Evolutionary conservation across 2,888 invertebrate species (phyloP).

Genomic region (Trissonchulus latispiculum): DNA sequence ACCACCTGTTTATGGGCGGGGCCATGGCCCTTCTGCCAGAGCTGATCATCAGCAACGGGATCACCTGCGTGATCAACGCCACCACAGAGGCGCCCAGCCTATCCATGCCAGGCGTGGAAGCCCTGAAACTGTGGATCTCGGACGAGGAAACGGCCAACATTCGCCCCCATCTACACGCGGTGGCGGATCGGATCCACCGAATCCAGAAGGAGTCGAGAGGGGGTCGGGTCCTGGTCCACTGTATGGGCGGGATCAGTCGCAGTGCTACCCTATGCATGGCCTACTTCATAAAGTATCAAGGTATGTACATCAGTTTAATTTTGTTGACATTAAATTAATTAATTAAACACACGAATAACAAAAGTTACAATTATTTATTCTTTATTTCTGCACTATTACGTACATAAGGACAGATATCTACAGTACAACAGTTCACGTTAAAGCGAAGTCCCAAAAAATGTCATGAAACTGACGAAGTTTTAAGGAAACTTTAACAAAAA

Average conservation of each 20-base stretch:
- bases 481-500: no score
- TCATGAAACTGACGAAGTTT: no score
- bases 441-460: no score
- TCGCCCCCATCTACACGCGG: not conserved
- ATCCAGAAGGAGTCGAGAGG: no score
- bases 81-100: not conserved
- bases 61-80: constrained; percentile 9
- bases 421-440: no score
- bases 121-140: not conserved
- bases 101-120: not conserved
- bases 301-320: no score
- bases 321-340: no score
- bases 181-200: constrained; percentile 3
- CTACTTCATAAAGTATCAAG: constrained; percentile 71
- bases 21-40: not conserved
- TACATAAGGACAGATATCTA: no score
- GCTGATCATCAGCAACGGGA: constrained; percentile 1
- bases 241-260: constrained; percentile 78
- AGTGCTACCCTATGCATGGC: constrained; percentile 73
- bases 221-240: constrained; percentile 70
- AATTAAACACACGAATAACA: no score
- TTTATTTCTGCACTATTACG: no score
- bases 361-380: no score
- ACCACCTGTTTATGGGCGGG: constrained; percentile 2
- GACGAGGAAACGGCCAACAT: not conserved